Conservation (phyloP, 2,888 invertebrate genomes). For the Mayetiola destructor region DNA sequence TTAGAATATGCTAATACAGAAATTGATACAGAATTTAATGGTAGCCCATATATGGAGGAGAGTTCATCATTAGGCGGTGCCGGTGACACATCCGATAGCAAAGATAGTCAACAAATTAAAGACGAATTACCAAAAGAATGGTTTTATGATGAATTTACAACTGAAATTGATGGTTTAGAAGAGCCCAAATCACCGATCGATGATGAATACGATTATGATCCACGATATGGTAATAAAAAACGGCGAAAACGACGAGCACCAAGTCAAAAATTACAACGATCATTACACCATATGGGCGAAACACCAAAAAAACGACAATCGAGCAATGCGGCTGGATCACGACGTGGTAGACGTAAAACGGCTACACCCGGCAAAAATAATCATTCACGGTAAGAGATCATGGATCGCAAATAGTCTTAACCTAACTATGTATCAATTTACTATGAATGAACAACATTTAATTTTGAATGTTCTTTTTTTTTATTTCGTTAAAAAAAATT, state of each 20-base stretch:
- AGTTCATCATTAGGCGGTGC: slow-evolving; percentile 29
- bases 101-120: slow-evolving; percentile 67
- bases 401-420: too few species aligned
- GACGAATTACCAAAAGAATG: slow-evolving; percentile 68
- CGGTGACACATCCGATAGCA: slow-evolving; percentile 48
- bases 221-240: slow-evolving; percentile 35
- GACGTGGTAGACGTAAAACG: slow-evolving; percentile 26
- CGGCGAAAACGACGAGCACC: slow-evolving; percentile 27
- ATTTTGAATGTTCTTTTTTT: slow-evolving; percentile 15
- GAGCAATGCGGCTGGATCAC: slow-evolving; percentile 21
- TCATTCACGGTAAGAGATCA: slow-evolving; percentile 15
- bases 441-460: background rate
- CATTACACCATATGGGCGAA: background rate
- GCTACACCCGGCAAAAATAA: slow-evolving; percentile 14
- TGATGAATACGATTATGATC: slow-evolving; percentile 83
- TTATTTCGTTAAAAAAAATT: slow-evolving; percentile 23
- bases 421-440: background rate
- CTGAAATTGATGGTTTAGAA: slow-evolving; percentile 82
- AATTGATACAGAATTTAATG: slow-evolving; percentile 30
- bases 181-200: slow-evolving; percentile 77
- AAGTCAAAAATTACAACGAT: slow-evolving; percentile 17
- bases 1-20: slow-evolving; percentile 21
- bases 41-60: slow-evolving; percentile 19
- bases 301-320: slow-evolving; percentile 13
- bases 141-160: slow-evolving; percentile 79